Conservation (phyloP, 2,888 invertebrate genomes). For the Seira ritae region DNA sequence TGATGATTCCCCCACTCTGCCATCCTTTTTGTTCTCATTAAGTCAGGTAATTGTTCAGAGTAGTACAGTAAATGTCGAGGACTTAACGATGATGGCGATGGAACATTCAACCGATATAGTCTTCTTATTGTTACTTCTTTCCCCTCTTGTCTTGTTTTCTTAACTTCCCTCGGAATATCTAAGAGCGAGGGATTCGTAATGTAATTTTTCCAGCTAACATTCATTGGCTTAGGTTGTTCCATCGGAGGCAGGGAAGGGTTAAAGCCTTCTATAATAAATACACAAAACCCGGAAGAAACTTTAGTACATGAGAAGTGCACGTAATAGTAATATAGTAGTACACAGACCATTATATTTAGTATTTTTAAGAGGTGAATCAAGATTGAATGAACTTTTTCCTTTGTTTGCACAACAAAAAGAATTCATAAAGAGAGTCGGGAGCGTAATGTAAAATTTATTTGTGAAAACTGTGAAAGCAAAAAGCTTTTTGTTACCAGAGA, state of each 20-base stretch:
- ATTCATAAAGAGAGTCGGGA: no score
- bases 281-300: no score
- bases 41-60: slow-evolving; percentile 10
- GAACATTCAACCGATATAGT: slow-evolving; percentile 13
- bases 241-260: not conserved
- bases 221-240: not conserved
- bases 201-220: not conserved
- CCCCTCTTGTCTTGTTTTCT: not conserved
- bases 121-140: not conserved
- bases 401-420: no score
- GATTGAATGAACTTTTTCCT: no score
- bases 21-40: slow-evolving; percentile 20
- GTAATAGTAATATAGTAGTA: no score
- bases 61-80: slow-evolving; percentile 21
- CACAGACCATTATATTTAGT: no score
- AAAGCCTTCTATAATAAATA: not conserved
- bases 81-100: slow-evolving; percentile 19
- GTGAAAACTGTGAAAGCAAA: no score
- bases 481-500: no score
- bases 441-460: no score
- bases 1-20: slow-evolving; percentile 18
- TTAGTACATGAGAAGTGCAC: no score
- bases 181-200: slow-evolving; percentile 28
- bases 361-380: no score
- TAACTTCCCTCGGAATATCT: slow-evolving; percentile 2